Conservation (phyloP, 2,888 invertebrate species). For the Pseudanteris insignis region DNA sequence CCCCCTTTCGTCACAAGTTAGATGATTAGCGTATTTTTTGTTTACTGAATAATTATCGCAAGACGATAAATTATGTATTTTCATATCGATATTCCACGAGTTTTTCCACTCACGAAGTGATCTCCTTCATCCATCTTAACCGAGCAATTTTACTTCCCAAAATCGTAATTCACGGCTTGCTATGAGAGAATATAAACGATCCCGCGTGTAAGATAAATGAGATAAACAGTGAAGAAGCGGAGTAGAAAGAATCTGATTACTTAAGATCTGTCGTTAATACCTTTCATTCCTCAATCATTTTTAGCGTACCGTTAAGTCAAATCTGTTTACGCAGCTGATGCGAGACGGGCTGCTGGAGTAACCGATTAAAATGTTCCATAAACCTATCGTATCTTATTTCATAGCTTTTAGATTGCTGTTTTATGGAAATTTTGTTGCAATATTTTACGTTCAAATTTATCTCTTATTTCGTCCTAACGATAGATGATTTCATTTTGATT, state of each 20-base stretch:
- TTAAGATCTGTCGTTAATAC: constrained; percentile 37
- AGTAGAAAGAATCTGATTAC: constrained; percentile 31
- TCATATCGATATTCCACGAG: constrained; percentile 2
- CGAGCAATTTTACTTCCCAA: constrained; percentile 23
- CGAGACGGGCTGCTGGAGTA: too few species aligned
- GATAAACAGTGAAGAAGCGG: constrained; percentile 32
- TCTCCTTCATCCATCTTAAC: constrained; percentile 21
- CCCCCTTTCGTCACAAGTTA: too few species aligned
- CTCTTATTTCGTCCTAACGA: too few species aligned
- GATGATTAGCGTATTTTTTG: constrained; percentile 3
- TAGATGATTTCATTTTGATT: too few species aligned
- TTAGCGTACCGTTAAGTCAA: constrained; percentile 15
- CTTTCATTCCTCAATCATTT: constrained; percentile 17
- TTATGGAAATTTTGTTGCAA: too few species aligned
- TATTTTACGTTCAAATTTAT: too few species aligned
- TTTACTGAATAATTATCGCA: constrained; percentile 9
- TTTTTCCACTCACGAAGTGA: constrained; percentile 1
- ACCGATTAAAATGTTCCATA: constrained; percentile 20
- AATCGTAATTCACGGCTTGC: constrained; percentile 39
- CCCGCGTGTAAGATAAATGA: constrained; percentile 32
- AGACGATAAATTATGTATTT: constrained; percentile 7
- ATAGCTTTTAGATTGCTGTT: constrained; percentile 11
- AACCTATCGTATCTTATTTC: constrained; percentile 16
- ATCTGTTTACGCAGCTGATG: constrained; percentile 34
- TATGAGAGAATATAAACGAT: constrained; percentile 36